Conservation (phyloP, 2,888 invertebrate species). For the Ophion slaviceki region DNA sequence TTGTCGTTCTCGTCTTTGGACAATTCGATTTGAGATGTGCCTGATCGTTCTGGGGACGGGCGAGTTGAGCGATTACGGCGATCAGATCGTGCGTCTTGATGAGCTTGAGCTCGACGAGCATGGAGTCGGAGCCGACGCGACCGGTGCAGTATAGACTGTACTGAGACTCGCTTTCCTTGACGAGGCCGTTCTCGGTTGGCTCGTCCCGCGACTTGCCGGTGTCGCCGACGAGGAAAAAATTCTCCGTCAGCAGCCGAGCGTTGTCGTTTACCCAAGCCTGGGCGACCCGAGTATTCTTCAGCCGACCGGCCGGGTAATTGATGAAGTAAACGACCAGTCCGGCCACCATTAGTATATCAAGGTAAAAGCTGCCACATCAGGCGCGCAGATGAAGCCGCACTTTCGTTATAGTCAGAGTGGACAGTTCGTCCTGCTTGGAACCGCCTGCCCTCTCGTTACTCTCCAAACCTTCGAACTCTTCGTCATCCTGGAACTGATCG, state of each 20-base stretch:
- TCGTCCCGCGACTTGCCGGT: conserved; percentile 78
- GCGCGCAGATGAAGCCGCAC: conserved; percentile 92
- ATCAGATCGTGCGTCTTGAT: conserved; percentile 98
- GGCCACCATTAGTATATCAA: conserved; percentile 95
- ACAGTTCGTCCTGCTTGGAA: conserved; percentile 86
- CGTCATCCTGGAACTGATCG: conserved; percentile 94
- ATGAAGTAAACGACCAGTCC: conserved; percentile 95
- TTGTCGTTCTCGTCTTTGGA: conserved; percentile 96
- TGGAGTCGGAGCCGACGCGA: conserved; percentile 96
- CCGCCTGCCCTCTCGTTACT: conserved; percentile 85
- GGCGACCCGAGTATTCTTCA: conserved; percentile 95
- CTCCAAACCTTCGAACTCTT: conserved; percentile 96
- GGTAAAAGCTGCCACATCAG: conserved; percentile 98
- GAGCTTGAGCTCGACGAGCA: conserved; percentile 97
- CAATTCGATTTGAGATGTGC: conserved; percentile 93
- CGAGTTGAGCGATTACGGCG: conserved; percentile 91
- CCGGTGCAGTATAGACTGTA: conserved; percentile 99
- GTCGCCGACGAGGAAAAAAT: conserved; percentile 95
- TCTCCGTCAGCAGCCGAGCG: conserved; percentile 92
- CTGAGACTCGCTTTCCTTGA: conserved; percentile 97
- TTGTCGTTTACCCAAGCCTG: conserved; percentile 94
- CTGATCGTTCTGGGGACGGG: conserved; percentile 94
- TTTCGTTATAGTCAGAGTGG: conserved; percentile 90
- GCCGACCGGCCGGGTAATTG: conserved; percentile 95
- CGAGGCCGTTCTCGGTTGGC: conserved; percentile 84